A percentile compares a stretch with the other conserved stretches of the same genome.
Evolutionary conservation across 2,113 vertebrate genomes (phyloP).

Genomic region (Epinephelus moara): DNA sequence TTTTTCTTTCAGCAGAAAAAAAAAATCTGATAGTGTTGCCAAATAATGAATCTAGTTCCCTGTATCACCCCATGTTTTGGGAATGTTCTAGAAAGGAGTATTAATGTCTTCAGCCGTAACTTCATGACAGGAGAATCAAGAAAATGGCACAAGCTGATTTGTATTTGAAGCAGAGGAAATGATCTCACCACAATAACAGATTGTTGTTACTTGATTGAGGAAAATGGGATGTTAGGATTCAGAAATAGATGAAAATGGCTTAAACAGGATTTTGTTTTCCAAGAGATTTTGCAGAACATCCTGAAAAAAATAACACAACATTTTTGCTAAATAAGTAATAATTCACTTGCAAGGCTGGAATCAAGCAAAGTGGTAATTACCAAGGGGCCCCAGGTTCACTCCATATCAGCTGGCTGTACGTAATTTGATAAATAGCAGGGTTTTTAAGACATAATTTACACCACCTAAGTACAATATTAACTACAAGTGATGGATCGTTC

Average conservation of each 20-base stretch:
- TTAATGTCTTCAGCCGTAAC: not conserved
- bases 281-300: not conserved
- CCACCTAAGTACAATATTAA: not conserved
- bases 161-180: conserved; percentile 10
- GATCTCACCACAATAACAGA: conserved; percentile 8
- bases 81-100: conserved; percentile 2
- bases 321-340: conserved; percentile 6
- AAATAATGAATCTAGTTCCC: conserved; percentile 23
- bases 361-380: not conserved
- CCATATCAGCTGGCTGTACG: not conserved
- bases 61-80: conserved; percentile 5
- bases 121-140: not conserved
- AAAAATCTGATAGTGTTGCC: conserved; percentile 16
- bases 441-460: not conserved
- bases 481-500: not conserved
- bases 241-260: not conserved
- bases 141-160: not conserved
- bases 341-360: not conserved
- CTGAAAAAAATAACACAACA: not conserved
- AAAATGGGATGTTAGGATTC: conserved; percentile 1
- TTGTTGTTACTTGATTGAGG: conserved; percentile 15
- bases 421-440: not conserved
- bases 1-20: conserved; percentile 24
- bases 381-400: not conserved
- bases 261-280: not conserved